Evolutionary conservation across 1,140 invertebrate species (phyloP).

Genomic region (Eurosta solidaginis): DNA sequence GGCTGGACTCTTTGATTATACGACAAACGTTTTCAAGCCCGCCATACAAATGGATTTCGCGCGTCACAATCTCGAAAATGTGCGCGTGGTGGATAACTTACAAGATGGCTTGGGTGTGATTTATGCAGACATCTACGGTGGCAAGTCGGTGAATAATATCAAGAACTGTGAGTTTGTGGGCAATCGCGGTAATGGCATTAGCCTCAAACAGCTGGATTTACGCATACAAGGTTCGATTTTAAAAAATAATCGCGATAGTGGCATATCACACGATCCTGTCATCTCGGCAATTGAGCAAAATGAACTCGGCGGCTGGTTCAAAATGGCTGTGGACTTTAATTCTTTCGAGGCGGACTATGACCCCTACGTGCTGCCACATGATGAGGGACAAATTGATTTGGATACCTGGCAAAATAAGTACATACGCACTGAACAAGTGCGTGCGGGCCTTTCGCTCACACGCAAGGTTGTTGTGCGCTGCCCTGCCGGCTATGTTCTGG

Average conservation of each 20-base stretch:
- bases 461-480: slow-evolving; percentile 69
- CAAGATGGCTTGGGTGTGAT: slow-evolving; percentile 87
- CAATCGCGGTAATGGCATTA: slow-evolving; percentile 87
- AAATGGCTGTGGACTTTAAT: slow-evolving; percentile 68
- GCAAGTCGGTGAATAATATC: slow-evolving; percentile 82
- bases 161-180: slow-evolving; percentile 86
- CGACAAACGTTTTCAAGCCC: slow-evolving; percentile 86
- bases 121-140: slow-evolving; percentile 86
- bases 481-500: slow-evolving; percentile 76
- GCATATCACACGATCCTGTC: slow-evolving; percentile 90
- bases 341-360: slow-evolving; percentile 71
- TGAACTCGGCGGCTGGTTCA: slow-evolving; percentile 92
- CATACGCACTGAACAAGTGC: slow-evolving; percentile 71
- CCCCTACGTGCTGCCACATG: slow-evolving; percentile 70
- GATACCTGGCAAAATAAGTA: slow-evolving; percentile 77
- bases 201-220: slow-evolving; percentile 84
- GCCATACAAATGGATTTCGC: slow-evolving; percentile 97
- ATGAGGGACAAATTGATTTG: slow-evolving; percentile 68
- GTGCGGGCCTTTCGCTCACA: slow-evolving; percentile 63
- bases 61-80: slow-evolving; percentile 84
- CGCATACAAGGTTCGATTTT: slow-evolving; percentile 76
- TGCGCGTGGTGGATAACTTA: slow-evolving; percentile 79
- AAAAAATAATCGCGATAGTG: slow-evolving; percentile 84
- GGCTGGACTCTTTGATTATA: slow-evolving; percentile 93
- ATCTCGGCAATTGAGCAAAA: slow-evolving; percentile 82